Conservation (phyloP, 2,113 vertebrate genomes). For the Lycocorax pyrrhopterus region DNA sequence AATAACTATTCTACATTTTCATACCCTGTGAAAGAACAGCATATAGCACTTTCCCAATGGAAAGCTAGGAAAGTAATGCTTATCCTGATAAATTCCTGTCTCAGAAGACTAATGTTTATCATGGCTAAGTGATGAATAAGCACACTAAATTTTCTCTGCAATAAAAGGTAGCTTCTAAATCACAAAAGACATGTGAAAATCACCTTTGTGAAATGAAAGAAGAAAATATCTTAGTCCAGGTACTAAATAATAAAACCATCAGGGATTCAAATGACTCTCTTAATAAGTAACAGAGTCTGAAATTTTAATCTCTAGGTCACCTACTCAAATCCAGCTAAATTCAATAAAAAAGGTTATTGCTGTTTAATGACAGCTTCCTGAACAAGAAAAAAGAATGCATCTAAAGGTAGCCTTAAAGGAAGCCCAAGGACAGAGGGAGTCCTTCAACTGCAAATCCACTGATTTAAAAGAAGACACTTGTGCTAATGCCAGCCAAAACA, state of each 20-base stretch:
- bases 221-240: not conserved
- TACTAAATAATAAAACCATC: not conserved
- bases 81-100: not conserved
- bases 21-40: not conserved
- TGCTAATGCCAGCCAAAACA: not conserved
- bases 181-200: not conserved
- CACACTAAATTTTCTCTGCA: not conserved
- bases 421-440: not conserved
- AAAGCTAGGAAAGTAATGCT: not conserved
- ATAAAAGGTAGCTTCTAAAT: not conserved
- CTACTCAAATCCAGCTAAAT: not conserved
- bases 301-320: not conserved
- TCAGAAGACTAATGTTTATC: not conserved
- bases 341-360: constrained; percentile 3
- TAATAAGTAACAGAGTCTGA: not conserved
- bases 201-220: not conserved
- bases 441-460: not conserved
- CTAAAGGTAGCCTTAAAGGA: not conserved
- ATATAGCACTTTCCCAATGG: not conserved
- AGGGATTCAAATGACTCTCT: not conserved
- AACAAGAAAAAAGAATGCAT: not conserved
- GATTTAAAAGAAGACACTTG: not conserved
- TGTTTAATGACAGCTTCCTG: not conserved
- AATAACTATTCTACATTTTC: not conserved
- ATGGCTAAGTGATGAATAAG: not conserved